Evolutionary conservation across 2,888 invertebrate species (phyloP), one percentile per base, ranked within the genome.

Genomic region (Pinctada fucata): DNA sequence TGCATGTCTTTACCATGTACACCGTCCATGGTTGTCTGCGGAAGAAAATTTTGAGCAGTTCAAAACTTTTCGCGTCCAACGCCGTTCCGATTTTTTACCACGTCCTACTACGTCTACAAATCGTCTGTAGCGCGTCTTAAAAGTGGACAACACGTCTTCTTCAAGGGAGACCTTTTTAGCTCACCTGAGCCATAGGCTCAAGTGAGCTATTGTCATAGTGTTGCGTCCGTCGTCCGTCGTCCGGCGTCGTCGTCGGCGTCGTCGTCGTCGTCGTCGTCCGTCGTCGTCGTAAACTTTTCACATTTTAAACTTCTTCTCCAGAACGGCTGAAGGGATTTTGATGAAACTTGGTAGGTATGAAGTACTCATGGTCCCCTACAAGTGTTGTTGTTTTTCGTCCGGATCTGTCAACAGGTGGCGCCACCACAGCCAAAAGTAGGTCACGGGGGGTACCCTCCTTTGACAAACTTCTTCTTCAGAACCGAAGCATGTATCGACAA

Each of bases 231-330:
- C 58, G 58, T 52, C 58, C 58, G 58, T 52, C 58, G 6, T 5
- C 10, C 58, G 58, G 58, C 58, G 58, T 52, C 58, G 58, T 52
- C 58, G n/a, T n/a, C n/a, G n/a, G n/a, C n/a, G n/a, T n/a, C n/a
- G n/a, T n/a, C n/a, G n/a, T n/a, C n/a, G n/a, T n/a, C n/a, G n/a
- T n/a, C 10, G 58, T 52, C 58, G 58, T 52, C 58, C 58, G 58
- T 52, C 58, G 58, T 52, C 58, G 6, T 10, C 58, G 58, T 52
- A 52, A 52, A 52, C 58, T 52, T 52, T 52, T 52, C 58, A 52
- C 58, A 52, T 52, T 52, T 52, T 52, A 5, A 52, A 52, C 58
- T 52, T 52, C 58, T 52, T 52, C 58, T 52, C 10, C 58, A 52
- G 58, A 52, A 52, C 58, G 6, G 58, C 58, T 52, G 5, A 52